Base-by-base conservation (phyloP, 1,140 invertebrate genomes). In the Subanguina moxae region DNA sequence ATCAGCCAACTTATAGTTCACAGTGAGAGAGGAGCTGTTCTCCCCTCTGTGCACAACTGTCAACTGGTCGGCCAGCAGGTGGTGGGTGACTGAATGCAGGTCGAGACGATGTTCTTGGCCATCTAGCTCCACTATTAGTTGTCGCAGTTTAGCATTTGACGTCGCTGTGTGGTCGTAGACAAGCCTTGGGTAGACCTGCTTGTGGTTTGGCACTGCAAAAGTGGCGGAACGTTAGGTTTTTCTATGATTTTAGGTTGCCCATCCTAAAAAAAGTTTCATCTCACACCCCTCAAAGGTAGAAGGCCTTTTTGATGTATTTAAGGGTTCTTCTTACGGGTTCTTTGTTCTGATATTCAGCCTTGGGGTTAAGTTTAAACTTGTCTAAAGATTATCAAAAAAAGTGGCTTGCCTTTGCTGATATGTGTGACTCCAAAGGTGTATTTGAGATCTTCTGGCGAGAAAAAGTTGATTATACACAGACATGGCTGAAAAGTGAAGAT, bases 391-490 rank as follows among this genome's bases (percentile, higher is more conserved):
- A 48, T 11, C 13, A 17, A 27, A 23, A 11, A 1, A 9, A 23
- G 13, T n/a, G n/a, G n/a, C 3, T 63, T 30, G 69, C 70, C 77
- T 46, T 70, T 28, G 13, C 45, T 65, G 28, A 76, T 32, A 23
- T 61, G 62, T 13, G 62, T 46, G 17, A 80, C 78, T 48, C 78
- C 78, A 63, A 80, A 80, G 43, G 78, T 80, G 61, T 78, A 82
- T 66, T 70, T 69, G 45, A 82, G 71, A 64, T 82, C 80, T 43
- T 82, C 80, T 28, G 78, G 65, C 1, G 81, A 73, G 68, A 82
- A 81, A 65, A 81, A 81, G 28, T 75, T 75, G 43, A 74, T 56
- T 45, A 83, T 58, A 21, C 66, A 64, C 32, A 32, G 15, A 21
- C 66, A 66, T 27, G 52, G 65, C 77, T 79, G 62, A 43, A 79